Conservation (phyloP, 2,888 invertebrate species). For the Limenitis camilla region DNA sequence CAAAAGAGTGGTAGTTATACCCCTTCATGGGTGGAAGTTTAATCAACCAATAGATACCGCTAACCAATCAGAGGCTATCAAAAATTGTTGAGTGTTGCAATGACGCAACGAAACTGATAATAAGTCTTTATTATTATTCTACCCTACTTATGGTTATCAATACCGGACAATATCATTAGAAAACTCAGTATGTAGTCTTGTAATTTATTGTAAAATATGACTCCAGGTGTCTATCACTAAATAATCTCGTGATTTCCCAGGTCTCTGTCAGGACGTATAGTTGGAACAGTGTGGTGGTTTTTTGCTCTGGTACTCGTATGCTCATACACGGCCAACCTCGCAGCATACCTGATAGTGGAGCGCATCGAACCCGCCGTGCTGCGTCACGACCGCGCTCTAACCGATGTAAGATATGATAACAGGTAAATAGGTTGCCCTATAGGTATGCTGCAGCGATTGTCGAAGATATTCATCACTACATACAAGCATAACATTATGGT, state of each 20-base stretch:
- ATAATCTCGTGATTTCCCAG: constrained; percentile 45
- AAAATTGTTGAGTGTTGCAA: no score
- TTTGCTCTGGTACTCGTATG: constrained; percentile 98
- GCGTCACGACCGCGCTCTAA: constrained; percentile 91
- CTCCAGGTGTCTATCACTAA: neutral
- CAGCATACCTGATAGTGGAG: constrained; percentile 97
- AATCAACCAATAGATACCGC: no score
- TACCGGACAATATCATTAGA: no score
- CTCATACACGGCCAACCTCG: constrained; percentile 98
- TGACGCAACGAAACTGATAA: no score
- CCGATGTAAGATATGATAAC: constrained; percentile 79
- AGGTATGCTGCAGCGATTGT: neutral
- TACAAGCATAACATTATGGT: no score
- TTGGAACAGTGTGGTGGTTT: constrained; percentile 99
- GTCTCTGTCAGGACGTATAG: constrained; percentile 93
- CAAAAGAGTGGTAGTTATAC: no score
- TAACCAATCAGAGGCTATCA: no score
- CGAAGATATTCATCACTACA: neutral
- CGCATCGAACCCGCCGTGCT: constrained; percentile 91
- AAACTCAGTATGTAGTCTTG: no score
- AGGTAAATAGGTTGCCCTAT: neutral
- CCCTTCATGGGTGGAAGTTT: no score
- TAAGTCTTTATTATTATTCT: no score
- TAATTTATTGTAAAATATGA: no score
- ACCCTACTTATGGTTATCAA: no score